phyloP scores from a whole-genome alignment of 2,888 invertebrate genomes.

The Brachyptera putata region DNA sequence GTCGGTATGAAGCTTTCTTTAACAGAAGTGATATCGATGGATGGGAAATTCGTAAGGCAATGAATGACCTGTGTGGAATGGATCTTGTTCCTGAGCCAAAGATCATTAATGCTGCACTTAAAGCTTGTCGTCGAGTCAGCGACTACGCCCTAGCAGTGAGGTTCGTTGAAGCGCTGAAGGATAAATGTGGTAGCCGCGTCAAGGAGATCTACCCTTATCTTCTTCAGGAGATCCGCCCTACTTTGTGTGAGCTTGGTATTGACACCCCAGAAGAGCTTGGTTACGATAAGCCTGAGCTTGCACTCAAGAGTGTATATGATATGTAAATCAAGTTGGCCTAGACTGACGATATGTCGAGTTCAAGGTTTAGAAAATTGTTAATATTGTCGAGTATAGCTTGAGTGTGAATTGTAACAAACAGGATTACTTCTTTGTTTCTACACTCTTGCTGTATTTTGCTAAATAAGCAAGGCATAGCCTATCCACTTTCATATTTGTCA shows the following conservation, averaged over 20 bases:
- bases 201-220: constrained; percentile 83
- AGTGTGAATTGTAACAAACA: too few relatives aligned
- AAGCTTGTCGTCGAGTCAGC: constrained; percentile 89
- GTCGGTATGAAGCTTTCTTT: constrained; percentile 78
- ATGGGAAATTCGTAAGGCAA: constrained; percentile 90
- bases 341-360: too few relatives aligned
- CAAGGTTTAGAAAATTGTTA: too few relatives aligned
- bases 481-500: too few relatives aligned
- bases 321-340: constrained; percentile 42
- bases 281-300: constrained; percentile 95
- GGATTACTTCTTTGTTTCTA: too few relatives aligned
- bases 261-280: constrained; percentile 93
- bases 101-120: constrained; percentile 79
- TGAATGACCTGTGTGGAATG: constrained; percentile 84
- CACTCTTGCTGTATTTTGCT: too few relatives aligned
- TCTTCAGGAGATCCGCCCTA: constrained; percentile 85
- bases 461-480: too few relatives aligned
- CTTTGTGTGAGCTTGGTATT: constrained; percentile 88
- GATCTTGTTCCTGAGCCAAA: constrained; percentile 91
- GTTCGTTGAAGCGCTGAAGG: constrained; percentile 86
- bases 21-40: constrained; percentile 83
- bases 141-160: constrained; percentile 91
- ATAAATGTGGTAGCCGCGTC: constrained; percentile 74
- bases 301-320: constrained; percentile 69
- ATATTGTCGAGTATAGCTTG: too few relatives aligned